phyloP scores from a whole-genome alignment of 2,888 invertebrate genomes.

The Trissonchulus latispiculum region DNA sequence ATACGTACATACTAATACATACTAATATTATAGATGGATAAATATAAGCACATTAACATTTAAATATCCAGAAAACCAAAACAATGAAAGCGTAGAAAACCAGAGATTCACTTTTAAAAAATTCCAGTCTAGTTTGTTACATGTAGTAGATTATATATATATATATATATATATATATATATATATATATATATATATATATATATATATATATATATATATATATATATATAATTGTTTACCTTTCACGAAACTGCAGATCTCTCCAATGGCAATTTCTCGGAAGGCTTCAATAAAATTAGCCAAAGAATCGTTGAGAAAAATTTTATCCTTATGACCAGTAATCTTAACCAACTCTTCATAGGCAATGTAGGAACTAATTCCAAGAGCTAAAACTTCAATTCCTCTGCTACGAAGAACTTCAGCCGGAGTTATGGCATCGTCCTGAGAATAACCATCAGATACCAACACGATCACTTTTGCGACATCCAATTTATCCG shows the following conservation, averaged over 20 bases:
- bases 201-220: background rate
- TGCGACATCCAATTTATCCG: background rate
- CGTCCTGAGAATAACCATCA: conserved; percentile 32
- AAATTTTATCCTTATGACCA: conserved; percentile 26
- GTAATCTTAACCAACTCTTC: conserved; percentile 30
- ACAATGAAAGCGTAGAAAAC: too few species aligned
- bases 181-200: background rate
- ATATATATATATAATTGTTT: background rate
- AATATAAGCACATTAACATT: too few species aligned
- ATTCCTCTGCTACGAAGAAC: conserved; percentile 24
- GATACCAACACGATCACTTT: conserved; percentile 31
- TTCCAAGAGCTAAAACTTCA: conserved; percentile 30
- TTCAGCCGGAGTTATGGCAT: conserved; percentile 29
- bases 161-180: background rate
- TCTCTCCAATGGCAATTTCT: conserved; percentile 31
- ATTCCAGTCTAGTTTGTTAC: background rate
- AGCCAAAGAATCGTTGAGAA: conserved; percentile 28
- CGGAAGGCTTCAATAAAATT: conserved; percentile 28
- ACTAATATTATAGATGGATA: too few species aligned
- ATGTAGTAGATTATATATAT: background rate
- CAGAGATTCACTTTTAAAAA: too few species aligned
- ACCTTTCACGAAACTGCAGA: conserved; percentile 29
- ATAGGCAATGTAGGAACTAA: conserved; percentile 31
- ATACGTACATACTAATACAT: too few species aligned
- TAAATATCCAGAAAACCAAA: too few species aligned